phyloP scores from a whole-genome alignment of 2,113 vertebrate genomes.

The Malurus melanocephalus region DNA sequence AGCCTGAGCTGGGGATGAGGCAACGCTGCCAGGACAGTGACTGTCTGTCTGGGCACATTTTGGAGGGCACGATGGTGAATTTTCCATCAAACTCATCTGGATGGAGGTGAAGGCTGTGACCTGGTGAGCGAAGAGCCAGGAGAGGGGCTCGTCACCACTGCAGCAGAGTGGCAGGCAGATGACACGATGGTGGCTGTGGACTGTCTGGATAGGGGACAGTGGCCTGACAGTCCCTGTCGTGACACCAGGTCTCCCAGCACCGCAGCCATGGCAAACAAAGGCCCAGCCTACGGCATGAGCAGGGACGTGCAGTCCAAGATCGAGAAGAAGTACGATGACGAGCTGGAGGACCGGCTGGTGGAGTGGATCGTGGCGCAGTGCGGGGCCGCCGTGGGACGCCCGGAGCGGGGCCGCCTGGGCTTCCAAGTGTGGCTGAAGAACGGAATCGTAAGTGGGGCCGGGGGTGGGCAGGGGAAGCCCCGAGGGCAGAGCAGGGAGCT shows the following conservation, averaged over 20 bases:
- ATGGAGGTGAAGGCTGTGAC: neutral
- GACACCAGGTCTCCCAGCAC: constrained; percentile 37
- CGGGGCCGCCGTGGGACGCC: constrained; percentile 77
- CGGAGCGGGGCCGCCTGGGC: constrained; percentile 84
- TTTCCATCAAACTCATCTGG: neutral
- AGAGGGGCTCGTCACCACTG: neutral
- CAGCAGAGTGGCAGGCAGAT: neutral
- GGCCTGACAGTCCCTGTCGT: neutral
- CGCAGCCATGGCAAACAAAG: constrained; percentile 91
- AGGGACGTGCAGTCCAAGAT: constrained; percentile 93
- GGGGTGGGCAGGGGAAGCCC: neutral
- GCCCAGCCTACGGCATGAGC: constrained; percentile 93
- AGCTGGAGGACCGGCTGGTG: constrained; percentile 90
- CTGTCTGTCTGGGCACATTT: accelerated
- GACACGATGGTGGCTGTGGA: accelerated
- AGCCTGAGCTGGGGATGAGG: neutral
- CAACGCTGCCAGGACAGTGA: neutral
- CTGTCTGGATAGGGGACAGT: neutral
- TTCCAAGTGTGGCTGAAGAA: constrained; percentile 98
- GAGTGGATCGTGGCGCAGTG: constrained; percentile 91
- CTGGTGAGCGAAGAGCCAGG: accelerated
- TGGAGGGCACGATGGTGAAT: accelerated
- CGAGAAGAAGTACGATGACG: constrained; percentile 93
- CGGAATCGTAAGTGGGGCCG: constrained; percentile 82
- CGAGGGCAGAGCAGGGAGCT: accelerated